Evolutionary conservation across 1,140 invertebrate species (phyloP), one percentile per base, ranked within the genome.

Genomic region (Leptonema lineaticorne): DNA sequence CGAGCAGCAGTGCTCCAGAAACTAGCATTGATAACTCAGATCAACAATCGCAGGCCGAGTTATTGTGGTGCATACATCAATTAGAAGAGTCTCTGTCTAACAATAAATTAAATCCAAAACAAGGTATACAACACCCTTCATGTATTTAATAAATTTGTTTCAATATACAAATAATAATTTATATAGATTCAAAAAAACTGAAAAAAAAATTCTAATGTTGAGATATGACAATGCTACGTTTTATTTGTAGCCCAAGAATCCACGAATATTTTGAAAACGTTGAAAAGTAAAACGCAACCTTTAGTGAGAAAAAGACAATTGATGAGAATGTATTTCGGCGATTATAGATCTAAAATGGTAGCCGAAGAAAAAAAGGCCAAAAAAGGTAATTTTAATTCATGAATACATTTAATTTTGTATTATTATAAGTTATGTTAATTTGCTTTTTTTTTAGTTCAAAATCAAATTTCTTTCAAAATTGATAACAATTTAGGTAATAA

Each of bases 51-150:
- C 88, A 91, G 75, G 69, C 89, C 18, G 89, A 92, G 75, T 76
- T 91, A 18, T 89, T 85, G 74, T 92, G 89, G 89, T 92, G 89
- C 73, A 87, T 91, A 60, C 87, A 90, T 73, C 88, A 90, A 69
- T 75, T 91, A 56, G 85, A 91, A 76, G 76, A 71, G 26, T 81
- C 82, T 6, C 77, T 91, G 28, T 74, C 74, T 14, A 81, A 81
- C 14, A 85, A 85, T 41, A 90, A 89, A 74, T 78, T 89, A 20
- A 83, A 81, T 56, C 81, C 85, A 28, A 89, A 85, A 77, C 84
- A 89, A 83, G 75, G 84, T 87, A 77, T 30, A 33, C 26, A 29
- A 60, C 30, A n/a, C n/a, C n/a, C n/a, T n/a, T n/a, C n/a, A n/a
- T n/a, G n/a, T 18, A 11, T 45, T 45, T 58, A 9, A 29, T 71